A percentile compares a stretch with the other conserved stretches of the same genome.
These are phyloP conservation scores for Sabellastarte sp. DNA, from an alignment of 2,888 invertebrate genomes.

Conservation along the genomic window DNA sequence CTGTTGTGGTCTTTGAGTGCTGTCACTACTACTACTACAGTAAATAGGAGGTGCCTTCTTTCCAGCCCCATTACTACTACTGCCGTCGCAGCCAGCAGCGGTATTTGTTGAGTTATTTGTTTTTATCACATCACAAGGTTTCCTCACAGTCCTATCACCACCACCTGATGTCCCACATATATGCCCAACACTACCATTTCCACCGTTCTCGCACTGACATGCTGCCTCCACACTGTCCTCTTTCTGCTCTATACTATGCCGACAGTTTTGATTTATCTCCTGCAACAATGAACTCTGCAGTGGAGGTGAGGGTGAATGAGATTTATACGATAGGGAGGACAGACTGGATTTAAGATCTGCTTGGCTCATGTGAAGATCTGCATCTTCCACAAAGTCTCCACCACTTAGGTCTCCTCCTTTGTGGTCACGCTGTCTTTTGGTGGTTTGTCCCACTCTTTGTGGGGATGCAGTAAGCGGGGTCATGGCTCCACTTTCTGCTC, in stretches of 20 bases:
- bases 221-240: background rate
- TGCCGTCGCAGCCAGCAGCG: too few species aligned
- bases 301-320: background rate
- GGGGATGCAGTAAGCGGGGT: slow-evolving; percentile 20
- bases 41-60: too few species aligned
- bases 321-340: slow-evolving; percentile 1
- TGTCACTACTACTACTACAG: too few species aligned
- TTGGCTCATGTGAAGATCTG: background rate
- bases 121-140: background rate
- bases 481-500: slow-evolving; percentile 1
- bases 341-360: background rate
- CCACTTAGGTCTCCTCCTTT: background rate
- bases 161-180: background rate
- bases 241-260: background rate
- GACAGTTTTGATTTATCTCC: background rate
- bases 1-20: too few species aligned
- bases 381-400: background rate
- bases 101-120: too few species aligned
- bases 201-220: background rate
- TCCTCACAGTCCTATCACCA: background rate
- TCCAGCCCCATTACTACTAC: too few species aligned
- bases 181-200: background rate
- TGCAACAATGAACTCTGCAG: background rate
- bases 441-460: background rate
- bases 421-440: background rate